Evolutionary conservation across 2,797 vertebrate genomes (phyloP), one percentile per base, ranked within the genome.

Genomic region (Fratercula arctica): DNA sequence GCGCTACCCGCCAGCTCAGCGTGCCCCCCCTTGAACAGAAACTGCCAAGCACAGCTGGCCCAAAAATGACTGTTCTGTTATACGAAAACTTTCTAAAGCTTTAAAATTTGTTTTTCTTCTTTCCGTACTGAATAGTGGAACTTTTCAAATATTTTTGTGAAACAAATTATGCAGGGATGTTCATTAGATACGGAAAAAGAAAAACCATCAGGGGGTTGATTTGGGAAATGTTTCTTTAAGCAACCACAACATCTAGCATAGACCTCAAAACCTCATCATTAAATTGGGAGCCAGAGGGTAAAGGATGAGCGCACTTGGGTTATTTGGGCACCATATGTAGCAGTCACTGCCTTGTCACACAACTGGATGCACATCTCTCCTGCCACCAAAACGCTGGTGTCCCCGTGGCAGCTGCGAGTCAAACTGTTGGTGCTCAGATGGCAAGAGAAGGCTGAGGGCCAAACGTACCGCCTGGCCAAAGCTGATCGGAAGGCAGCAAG

Each of bases 31-130:
- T 77, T 29, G 18, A 76, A 54, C 33, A 93, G 48, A 61, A 74
- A 80, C 57, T 84, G 81, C 92, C 79, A 85, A 92, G 54, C 48
- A 80, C 57, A 78, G 72, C 84, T 96, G 92, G 75, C 35, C 69
- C 46, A 13, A 45, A 95, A 86, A 73, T 10, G 31, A 59, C 48
- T 82, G 28, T 13, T 83, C 45, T 77, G 14, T 50, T 90, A 54
- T 23, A 20, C 2, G 61, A 72, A 61, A 73, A 57, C 60, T 64
- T 80, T 29, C 50, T 35, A 90, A 82, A 51, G 45, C 75, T 77
- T 67, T 61, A 50, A 64, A 82, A 76, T 64, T 48, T 79, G 33
- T n/a, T 79, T 87, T 92, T 66, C 37, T 81, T 85, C 61, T 46
- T 81, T 85, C 57, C 39, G 16, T 29, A 23, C 2, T 63, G 43